Percentiles rank a stretch among this genome's conserved stretches.
Conservation (phyloP, 1,140 invertebrate species). For the Zaprionus ornatus region DNA sequence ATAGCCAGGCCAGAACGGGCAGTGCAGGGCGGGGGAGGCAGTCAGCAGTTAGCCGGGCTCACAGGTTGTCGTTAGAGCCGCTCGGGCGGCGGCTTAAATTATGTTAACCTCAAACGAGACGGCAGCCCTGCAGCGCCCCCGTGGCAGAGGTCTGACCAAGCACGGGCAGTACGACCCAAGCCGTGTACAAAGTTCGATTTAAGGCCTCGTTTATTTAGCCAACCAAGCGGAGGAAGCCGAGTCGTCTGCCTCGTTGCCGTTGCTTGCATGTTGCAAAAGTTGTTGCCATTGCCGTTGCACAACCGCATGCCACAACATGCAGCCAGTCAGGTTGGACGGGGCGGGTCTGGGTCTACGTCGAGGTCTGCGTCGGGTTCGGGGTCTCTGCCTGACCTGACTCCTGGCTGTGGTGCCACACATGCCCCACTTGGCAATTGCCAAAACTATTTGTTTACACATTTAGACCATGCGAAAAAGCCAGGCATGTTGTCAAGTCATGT, state of each 20-base stretch:
- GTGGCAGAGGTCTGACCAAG: conserved; percentile 3
- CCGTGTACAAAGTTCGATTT: conserved; percentile 79
- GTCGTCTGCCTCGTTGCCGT: conserved; percentile 56
- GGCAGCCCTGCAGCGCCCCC: conserved; percentile 34
- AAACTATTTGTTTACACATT: conserved; percentile 83
- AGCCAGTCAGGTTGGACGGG: conserved; percentile 38
- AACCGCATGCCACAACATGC: conserved; percentile 80
- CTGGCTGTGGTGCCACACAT: conserved; percentile 30
- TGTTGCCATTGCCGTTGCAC: conserved; percentile 62
- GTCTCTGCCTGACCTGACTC: background rate
- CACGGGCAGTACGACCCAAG: conserved; percentile 26
- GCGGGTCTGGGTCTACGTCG: conserved; percentile 3
- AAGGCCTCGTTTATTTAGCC: conserved; percentile 80
- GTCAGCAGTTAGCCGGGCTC: conserved; percentile 36
- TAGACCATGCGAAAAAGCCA: conserved; percentile 72
- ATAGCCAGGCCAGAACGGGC: conserved; percentile 41
- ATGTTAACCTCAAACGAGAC: conserved; percentile 83
- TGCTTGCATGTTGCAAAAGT: conserved; percentile 79
- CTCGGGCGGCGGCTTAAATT: conserved; percentile 65
- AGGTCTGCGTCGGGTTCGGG: conserved; percentile 2
- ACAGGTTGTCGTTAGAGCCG: conserved; percentile 43
- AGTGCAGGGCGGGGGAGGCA: background rate
- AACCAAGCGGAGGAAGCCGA: conserved; percentile 42
- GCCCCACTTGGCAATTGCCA: conserved; percentile 82
- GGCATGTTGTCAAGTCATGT: conserved; percentile 83